These are phyloP conservation scores for Spondyliosoma cantharus DNA, from an alignment of 2,797 vertebrate genomes.

Conservation along the genomic window DNA sequence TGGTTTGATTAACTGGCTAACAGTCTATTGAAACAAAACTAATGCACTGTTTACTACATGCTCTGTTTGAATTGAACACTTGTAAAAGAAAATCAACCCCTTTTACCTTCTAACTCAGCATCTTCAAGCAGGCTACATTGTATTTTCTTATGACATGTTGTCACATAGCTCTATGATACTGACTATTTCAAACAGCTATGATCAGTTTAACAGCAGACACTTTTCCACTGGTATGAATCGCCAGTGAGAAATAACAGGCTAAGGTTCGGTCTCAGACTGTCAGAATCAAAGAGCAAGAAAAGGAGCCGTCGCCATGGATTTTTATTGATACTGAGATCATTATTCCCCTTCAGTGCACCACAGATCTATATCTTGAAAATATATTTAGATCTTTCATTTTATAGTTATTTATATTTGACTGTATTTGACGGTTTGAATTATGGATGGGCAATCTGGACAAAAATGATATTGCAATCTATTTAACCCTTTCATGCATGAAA, in stretches of 20 bases:
- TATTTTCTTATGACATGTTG: not conserved
- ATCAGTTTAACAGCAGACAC: constrained; percentile 5
- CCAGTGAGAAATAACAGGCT: not conserved
- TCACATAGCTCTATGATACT: not conserved
- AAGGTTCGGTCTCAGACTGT: not conserved
- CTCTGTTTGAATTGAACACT: not conserved
- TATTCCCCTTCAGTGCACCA: not conserved
- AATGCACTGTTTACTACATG: not conserved
- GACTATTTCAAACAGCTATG: not conserved
- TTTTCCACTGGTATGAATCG: not conserved
- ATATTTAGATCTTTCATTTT: not conserved
- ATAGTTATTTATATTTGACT: too few relatives aligned
- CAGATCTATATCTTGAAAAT: not conserved
- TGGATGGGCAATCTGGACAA: too few relatives aligned
- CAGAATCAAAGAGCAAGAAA: constrained; percentile 7
- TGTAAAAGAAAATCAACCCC: constrained; percentile 6
- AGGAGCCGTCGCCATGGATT: not conserved
- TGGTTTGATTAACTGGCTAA: constrained; percentile 20
- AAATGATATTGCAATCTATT: too few relatives aligned
- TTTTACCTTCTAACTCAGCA: not conserved
- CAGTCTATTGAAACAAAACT: constrained; percentile 7
- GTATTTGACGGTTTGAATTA: too few relatives aligned
- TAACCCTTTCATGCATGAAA: too few relatives aligned
- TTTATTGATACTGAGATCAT: not conserved
- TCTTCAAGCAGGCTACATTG: too few relatives aligned